phyloP scores from a whole-genome alignment of 2,888 invertebrate genomes.

The Apoda limacodes region DNA sequence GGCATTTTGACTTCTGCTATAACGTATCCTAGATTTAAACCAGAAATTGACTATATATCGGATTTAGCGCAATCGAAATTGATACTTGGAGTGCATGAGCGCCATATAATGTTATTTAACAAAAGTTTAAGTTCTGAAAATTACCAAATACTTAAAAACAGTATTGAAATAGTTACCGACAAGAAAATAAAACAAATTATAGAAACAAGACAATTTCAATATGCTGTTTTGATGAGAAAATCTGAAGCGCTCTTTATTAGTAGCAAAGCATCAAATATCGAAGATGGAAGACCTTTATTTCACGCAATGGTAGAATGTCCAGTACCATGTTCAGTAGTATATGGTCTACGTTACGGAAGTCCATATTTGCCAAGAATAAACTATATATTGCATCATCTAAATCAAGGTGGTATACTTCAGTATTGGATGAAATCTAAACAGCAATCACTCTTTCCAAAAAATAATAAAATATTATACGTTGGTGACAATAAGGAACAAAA shows the following conservation, averaged over 20 bases:
- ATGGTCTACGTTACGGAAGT: slow-evolving; percentile 69
- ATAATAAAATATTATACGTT: slow-evolving; percentile 20
- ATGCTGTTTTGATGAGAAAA: slow-evolving; percentile 60
- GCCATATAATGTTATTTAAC: slow-evolving; percentile 39
- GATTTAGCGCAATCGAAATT: slow-evolving; percentile 37
- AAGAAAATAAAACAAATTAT: slow-evolving; percentile 40
- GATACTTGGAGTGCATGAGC: slow-evolving; percentile 45
- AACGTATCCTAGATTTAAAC: slow-evolving; percentile 44
- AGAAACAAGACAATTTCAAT: slow-evolving; percentile 44
- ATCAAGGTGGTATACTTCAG: slow-evolving; percentile 62
- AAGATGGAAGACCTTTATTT: slow-evolving; percentile 52
- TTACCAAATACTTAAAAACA: slow-evolving; percentile 30
- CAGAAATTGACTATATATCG: slow-evolving; percentile 34
- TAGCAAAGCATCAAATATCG: slow-evolving; percentile 35
- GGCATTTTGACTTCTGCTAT: slow-evolving; percentile 55
- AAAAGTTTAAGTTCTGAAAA: slow-evolving; percentile 32
- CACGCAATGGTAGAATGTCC: slow-evolving; percentile 63
- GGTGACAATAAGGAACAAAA: slow-evolving; percentile 39
- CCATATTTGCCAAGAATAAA: slow-evolving; percentile 63
- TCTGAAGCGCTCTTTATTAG: slow-evolving; percentile 44
- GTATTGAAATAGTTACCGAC: slow-evolving; percentile 46
- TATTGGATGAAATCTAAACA: slow-evolving; percentile 47
- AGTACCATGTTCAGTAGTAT: slow-evolving; percentile 66
- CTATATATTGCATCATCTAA: slow-evolving; percentile 47
- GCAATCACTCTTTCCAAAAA: slow-evolving; percentile 25